Base-by-base conservation (phyloP, 2,888 invertebrate species). In the Hirtodrosophila alboralis region DNA sequence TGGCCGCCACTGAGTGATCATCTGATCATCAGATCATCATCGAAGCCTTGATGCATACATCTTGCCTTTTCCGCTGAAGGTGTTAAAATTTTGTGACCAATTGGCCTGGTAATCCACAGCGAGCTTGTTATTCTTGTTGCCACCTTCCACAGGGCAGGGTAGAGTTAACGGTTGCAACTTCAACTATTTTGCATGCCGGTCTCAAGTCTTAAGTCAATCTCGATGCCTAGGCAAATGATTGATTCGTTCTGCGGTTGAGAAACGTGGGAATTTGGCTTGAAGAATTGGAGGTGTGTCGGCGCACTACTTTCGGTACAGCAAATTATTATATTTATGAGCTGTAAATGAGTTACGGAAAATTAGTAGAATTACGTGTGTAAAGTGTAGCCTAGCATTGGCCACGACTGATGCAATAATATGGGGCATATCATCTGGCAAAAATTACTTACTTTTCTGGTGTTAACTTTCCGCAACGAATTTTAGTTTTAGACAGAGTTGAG, bases 1-100 rank as follows among this genome's bases (percentile, higher is more conserved):
- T 88, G 86, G 84, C 71, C 79, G 89, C 88, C 88, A 88, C 89
- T 77, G 89, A 88, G 78, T 76, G 87, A 87, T 84, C 86, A 67
- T 59, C 61, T 45, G 48, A 72, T 60, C 80, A 43, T 37, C 43
- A 36, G 63, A 74, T 78, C 70, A 60, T 48, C 68, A 47, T 38
- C 62, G 36, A 58, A 57, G 43, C 65, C 64, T 57, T 78, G 40
- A 56, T 58, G 40, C 37, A 38, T 49, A 38, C 23, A 23, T 23
- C 23, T 23, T 23, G 23, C 23, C 66, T 68, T 40, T 49, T 18
- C 27, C 40, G 59, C 71, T 71, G 69, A 77, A 89, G 88, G 88
- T 88, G 88, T 87, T 87, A 88, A 87, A 86, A 88, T 84, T 84
- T 81, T 87, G 76, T 87, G 59, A 74, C 80, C 81, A 83, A 86